phyloP scores from a whole-genome alignment of 37 sponge, comb jelly and placozoan species.

The Ephydatia muelleri region DNA sequence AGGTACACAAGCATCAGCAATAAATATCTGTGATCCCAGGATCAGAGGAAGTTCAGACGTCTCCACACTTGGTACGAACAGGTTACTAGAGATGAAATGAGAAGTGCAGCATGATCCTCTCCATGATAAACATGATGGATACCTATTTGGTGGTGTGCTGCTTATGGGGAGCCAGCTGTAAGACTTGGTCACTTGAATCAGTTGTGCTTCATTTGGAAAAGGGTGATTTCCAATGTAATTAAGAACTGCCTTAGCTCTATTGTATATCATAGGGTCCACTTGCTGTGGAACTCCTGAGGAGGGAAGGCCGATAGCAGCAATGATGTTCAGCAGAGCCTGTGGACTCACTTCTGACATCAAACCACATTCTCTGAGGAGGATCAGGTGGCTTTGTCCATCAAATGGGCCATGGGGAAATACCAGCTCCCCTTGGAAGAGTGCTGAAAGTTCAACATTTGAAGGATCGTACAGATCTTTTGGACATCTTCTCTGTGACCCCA shows the following conservation, averaged over 20 bases:
- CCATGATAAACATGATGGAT: conserved; percentile 44
- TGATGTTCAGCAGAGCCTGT: conserved; percentile 34
- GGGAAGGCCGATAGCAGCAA: conserved; percentile 13
- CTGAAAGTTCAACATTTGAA: not conserved
- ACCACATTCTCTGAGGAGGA: conserved; percentile 16
- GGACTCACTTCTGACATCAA: conserved; percentile 22
- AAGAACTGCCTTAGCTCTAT: conserved; percentile 43
- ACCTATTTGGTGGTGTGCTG: conserved; percentile 11
- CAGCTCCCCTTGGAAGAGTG: conserved; percentile 34
- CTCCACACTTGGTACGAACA: not conserved
- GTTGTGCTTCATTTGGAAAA: conserved; percentile 16
- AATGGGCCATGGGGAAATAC: conserved; percentile 57
- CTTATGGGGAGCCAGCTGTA: conserved; percentile 49
- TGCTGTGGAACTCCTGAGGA: not conserved
- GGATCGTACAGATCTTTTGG: conserved; percentile 25
- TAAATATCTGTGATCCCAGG: not conserved
- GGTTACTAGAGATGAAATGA: conserved; percentile 20
- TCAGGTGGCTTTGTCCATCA: not conserved
- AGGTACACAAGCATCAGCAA: not conserved
- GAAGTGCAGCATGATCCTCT: conserved; percentile 25
- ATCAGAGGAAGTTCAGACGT: not conserved
- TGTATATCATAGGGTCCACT: conserved; percentile 6
- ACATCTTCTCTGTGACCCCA: not conserved
- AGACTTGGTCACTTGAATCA: not conserved
- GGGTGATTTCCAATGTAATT: conserved; percentile 1